phyloP scores from a whole-genome alignment of 1,140 invertebrate genomes.

The Drosophila pandora region DNA sequence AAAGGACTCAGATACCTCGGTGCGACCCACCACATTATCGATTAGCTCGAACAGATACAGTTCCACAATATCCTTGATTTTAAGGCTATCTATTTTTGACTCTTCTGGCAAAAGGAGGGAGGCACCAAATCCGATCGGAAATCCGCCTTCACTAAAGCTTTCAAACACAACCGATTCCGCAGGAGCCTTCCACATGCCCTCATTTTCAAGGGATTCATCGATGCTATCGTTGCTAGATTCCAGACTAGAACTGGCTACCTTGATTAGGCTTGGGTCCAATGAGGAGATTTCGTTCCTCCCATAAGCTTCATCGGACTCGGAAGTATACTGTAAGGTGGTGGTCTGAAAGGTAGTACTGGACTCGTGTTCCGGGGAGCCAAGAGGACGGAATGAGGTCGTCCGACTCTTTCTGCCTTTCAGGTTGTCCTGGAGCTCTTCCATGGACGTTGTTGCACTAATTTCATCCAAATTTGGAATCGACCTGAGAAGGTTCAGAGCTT shows the following conservation, averaged over 20 bases:
- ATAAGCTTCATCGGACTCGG: too few relatives aligned
- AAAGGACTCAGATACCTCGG: neutral
- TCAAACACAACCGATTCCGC: too few relatives aligned
- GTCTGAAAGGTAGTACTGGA: too few relatives aligned
- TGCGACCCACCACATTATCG: neutral
- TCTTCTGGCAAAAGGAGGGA: neutral
- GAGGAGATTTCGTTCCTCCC: neutral
- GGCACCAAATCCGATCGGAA: neutral
- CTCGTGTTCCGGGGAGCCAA: neutral
- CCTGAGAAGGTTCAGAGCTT: neutral
- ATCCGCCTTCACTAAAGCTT: neutral
- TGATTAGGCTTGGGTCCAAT: neutral
- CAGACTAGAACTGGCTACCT: neutral
- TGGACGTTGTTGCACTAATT: neutral
- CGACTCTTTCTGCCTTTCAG: neutral
- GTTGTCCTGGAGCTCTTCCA: neutral
- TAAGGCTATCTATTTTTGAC: neutral
- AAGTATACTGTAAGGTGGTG: too few relatives aligned
- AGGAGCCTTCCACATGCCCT: neutral
- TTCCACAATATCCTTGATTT: neutral
- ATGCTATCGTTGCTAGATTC: neutral
- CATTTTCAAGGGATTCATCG: neutral
- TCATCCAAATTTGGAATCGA: neutral
- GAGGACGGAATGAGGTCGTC: too few relatives aligned
- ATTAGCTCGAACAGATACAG: slow-evolving; percentile 2